Evolutionary conservation across 2,888 invertebrate genomes (phyloP).

Genomic region (Dichetophora obliterata): DNA sequence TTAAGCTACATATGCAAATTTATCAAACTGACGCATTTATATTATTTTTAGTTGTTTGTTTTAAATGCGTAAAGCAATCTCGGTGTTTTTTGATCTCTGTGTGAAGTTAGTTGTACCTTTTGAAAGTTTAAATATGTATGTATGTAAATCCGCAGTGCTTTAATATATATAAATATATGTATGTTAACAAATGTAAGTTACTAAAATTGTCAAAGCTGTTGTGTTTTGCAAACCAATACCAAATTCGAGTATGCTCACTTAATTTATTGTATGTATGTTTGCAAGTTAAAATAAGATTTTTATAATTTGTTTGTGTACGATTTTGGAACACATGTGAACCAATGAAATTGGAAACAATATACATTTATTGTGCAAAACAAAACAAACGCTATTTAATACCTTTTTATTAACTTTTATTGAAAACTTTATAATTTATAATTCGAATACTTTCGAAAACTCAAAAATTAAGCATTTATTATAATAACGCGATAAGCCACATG

Average conservation of each 20-base stretch:
- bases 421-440: no score
- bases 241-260: background rate
- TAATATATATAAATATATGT: slow-evolving; percentile 6
- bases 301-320: background rate
- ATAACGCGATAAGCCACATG: no score
- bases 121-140: slow-evolving; percentile 6
- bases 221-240: no score
- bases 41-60: background rate
- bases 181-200: background rate
- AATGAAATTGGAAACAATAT: background rate
- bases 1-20: background rate
- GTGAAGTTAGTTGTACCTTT: slow-evolving; percentile 27
- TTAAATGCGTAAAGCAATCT: background rate
- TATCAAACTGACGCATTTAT: background rate
- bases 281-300: background rate
- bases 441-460: no score
- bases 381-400: no score
- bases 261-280: background rate
- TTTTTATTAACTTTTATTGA: no score
- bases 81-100: background rate
- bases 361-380: background rate
- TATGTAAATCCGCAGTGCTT: slow-evolving; percentile 30
- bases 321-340: background rate
- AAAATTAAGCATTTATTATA: no score
- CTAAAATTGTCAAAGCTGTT: background rate